A percentile compares a stretch with the other conserved stretches of the same genome.
These are phyloP conservation scores for Cairina moschata DNA, from an alignment of 2,113 vertebrate species.

Conservation along the genomic window DNA sequence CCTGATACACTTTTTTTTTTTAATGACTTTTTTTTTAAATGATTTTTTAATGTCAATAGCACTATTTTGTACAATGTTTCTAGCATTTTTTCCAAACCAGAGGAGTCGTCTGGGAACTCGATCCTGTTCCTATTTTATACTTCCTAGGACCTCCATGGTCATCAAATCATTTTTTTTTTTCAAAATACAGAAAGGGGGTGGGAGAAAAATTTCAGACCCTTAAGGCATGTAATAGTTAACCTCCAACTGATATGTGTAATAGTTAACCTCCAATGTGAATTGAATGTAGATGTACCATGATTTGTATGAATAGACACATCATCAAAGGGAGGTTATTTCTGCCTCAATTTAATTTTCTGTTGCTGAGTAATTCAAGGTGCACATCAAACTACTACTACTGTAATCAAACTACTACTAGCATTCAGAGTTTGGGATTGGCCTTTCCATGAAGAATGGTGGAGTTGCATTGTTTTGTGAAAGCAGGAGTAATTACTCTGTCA, in stretches of 20 bases:
- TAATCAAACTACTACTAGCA: not conserved
- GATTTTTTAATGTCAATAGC: not conserved
- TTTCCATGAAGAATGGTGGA: not conserved
- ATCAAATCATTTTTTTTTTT: not conserved
- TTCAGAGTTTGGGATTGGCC: not conserved
- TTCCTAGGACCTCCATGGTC: not conserved
- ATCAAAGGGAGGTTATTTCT: not conserved
- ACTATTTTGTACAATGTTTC: not conserved
- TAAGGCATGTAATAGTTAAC: not conserved
- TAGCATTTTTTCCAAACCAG: not conserved
- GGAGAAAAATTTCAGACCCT: not conserved
- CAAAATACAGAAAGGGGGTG: not conserved
- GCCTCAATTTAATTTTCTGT: not conserved
- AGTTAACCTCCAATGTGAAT: not conserved
- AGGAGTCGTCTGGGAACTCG: not conserved
- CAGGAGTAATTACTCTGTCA: not conserved
- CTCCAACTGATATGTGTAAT: not conserved
- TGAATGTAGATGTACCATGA: not conserved
- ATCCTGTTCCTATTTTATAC: not conserved
- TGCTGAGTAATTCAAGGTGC: accelerated
- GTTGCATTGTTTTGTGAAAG: not conserved
- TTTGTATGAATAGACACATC: not conserved
- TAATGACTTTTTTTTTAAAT: not conserved
- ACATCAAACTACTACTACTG: too few species aligned
- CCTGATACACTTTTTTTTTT: not conserved